Evolutionary conservation across 2,888 invertebrate species (phyloP).

Genomic region (Tachystola acroxantha): DNA sequence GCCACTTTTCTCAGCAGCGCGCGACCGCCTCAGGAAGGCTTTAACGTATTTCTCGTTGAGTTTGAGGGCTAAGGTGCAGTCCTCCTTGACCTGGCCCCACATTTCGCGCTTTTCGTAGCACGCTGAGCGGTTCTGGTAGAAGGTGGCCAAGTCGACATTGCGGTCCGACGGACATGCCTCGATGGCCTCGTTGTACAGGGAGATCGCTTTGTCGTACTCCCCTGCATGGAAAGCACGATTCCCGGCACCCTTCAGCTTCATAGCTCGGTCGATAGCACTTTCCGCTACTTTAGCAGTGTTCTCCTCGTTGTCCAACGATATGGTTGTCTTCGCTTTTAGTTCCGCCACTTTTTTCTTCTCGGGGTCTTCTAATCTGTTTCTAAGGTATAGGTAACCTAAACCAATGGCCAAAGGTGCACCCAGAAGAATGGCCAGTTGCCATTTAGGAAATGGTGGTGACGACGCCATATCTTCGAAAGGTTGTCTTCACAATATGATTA

Average conservation of each 20-base stretch:
- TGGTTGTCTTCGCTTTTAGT: conserved; percentile 72
- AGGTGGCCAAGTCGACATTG: conserved; percentile 88
- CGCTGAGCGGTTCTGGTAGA: conserved; percentile 97
- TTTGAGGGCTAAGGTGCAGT: conserved; percentile 91
- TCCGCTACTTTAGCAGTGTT: conserved; percentile 59
- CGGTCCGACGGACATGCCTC: conserved; percentile 89
- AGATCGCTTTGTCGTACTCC: conserved; percentile 94
- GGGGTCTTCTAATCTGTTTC: conserved; percentile 74
- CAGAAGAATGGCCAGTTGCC: conserved; percentile 91
- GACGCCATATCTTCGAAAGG: conserved; percentile 53
- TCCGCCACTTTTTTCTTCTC: conserved; percentile 75
- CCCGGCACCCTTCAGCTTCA: conserved; percentile 90
- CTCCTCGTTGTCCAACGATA: conserved; percentile 80
- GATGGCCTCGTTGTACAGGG: conserved; percentile 94
- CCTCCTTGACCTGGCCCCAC: conserved; percentile 89
- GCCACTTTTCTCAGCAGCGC: conserved; percentile 88
- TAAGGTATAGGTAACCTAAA: conserved; percentile 87
- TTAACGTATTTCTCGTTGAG: conserved; percentile 92
- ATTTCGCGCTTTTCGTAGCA: conserved; percentile 94
- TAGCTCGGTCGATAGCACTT: conserved; percentile 85
- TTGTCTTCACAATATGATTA: conserved; percentile 20
- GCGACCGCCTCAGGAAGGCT: conserved; percentile 90
- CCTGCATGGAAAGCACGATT: conserved; percentile 91
- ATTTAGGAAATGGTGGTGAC: conserved; percentile 83
- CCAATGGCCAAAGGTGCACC: conserved; percentile 91